Evolutionary conservation across 1,140 invertebrate genomes (phyloP), one percentile per base, ranked within the genome.

Genomic region (Trichomalopsis sarcophagae): DNA sequence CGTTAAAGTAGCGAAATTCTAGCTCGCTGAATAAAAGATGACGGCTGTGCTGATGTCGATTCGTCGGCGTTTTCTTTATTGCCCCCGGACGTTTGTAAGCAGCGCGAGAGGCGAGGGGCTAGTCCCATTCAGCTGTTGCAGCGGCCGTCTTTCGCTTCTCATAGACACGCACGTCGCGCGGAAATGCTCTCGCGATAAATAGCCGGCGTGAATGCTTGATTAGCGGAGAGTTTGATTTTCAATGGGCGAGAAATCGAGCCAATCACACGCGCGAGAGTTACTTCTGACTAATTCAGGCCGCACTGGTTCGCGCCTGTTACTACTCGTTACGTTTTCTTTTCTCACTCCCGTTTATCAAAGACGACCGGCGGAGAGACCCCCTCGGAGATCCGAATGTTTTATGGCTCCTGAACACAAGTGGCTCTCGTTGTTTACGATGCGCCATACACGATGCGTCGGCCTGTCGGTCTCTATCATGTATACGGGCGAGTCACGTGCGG

Each of bases 21-120:
- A 55, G 13, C 13, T 7, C 27, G 27, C 44, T 82, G 71, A 82
- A 74, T 81, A 73, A 82, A 79, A 82, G n/a, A 68, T 27, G 50
- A 40, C 33, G 50, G 30, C 47, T 9, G 11, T 21, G n/a, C 23
- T 11, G 4, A 36, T 40, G 1, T 40, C 30, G 62, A 36, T 36
- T 36, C 33, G 62, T 77, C 68, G n/a, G 50, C 50, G 50, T 55
- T 55, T 55, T 55, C 50, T 55, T 55, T 55, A 21, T 21, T 9
- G 40, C 40, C 9, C 10, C 40, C 9, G 40, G 40, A 36, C 10
- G 40, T 44, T 44, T 44, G 10, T 44, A 44, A 36, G 33, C 33
- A 36, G 33, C 33, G 33, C 33, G 33, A 36, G 33, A 36, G 1
- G n/a, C n/a, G n/a, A n/a, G n/a, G n/a, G 27, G 36, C 40, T 44